Evolutionary conservation across 2,113 vertebrate species (phyloP).

Genomic region (Chionis minor): DNA sequence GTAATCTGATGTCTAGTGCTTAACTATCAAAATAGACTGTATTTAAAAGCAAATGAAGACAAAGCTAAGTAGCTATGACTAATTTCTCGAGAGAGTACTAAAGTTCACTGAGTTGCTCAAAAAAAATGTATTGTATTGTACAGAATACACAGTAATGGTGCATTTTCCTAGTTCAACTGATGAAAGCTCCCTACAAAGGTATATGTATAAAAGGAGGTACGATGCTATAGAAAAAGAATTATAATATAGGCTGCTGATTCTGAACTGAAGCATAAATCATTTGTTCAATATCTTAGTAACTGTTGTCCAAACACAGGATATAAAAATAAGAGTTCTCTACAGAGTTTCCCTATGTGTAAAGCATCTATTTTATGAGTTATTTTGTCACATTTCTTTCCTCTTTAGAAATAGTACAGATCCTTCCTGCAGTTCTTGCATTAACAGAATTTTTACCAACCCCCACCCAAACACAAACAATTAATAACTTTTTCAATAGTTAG

Average conservation of each 20-base stretch:
- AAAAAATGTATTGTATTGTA: not conserved
- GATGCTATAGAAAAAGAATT: not conserved
- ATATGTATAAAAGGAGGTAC: not conserved
- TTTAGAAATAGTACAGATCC: not conserved
- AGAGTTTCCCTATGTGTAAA: not conserved
- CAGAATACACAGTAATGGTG: not conserved
- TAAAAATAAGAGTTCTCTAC: not conserved
- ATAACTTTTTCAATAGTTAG: not conserved
- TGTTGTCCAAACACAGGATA: not conserved
- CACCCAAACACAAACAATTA: not conserved
- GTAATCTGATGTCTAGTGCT: not conserved
- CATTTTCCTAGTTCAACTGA: not conserved
- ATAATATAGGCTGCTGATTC: not conserved
- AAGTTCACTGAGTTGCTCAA: not conserved
- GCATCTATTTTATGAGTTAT: not conserved
- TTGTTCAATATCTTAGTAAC: not conserved
- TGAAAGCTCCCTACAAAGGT: not conserved
- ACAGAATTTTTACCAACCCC: not conserved
- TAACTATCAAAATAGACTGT: not conserved
- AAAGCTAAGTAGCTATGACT: constrained; percentile 30
- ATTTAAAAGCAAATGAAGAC: constrained; percentile 46
- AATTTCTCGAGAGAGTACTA: constrained; percentile 13
- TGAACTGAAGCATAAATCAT: not conserved
- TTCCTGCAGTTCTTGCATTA: not conserved
- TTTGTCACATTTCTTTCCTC: not conserved